These are phyloP conservation scores for Drosophila prosaltans DNA, from an alignment of 1,140 invertebrate genomes.

Conservation along the genomic window DNA sequence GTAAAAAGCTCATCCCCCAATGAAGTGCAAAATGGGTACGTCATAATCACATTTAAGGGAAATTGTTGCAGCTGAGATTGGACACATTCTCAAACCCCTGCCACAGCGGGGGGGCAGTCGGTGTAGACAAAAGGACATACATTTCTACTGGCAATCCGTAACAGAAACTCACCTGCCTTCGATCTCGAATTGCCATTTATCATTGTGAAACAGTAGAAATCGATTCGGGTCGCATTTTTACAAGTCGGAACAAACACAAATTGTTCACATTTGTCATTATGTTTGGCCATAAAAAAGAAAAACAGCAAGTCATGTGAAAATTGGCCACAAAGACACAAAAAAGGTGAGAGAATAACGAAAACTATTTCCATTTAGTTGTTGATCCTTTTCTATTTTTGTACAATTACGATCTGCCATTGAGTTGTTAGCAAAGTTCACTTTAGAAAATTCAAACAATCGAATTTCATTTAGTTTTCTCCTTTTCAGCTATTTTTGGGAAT, in stretches of 20 bases:
- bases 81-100: constrained; percentile 2
- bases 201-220: constrained; percentile 47
- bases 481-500: constrained; percentile 22
- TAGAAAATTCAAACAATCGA: constrained; percentile 28
- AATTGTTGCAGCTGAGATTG: constrained; percentile 20
- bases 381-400: not conserved
- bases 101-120: constrained; percentile 35
- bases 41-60: constrained; percentile 35
- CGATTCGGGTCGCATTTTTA: constrained; percentile 44
- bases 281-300: constrained; percentile 23
- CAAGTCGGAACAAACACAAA: constrained; percentile 23
- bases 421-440: not conserved
- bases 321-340: constrained; percentile 10
- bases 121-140: constrained; percentile 10
- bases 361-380: not conserved
- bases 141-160: constrained; percentile 13
- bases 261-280: constrained; percentile 56
- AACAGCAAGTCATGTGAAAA: constrained; percentile 55
- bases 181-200: constrained; percentile 35
- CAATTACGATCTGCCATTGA: constrained; percentile 4
- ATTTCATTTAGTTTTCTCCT: constrained; percentile 33
- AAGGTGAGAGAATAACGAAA: not conserved
- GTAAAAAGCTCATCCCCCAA: constrained; percentile 21
- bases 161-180: constrained; percentile 36
- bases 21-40: constrained; percentile 15